These are phyloP conservation scores for Paedocypris sp. DNA, from an alignment of 2,113 vertebrate species.

Conservation along the genomic window DNA sequence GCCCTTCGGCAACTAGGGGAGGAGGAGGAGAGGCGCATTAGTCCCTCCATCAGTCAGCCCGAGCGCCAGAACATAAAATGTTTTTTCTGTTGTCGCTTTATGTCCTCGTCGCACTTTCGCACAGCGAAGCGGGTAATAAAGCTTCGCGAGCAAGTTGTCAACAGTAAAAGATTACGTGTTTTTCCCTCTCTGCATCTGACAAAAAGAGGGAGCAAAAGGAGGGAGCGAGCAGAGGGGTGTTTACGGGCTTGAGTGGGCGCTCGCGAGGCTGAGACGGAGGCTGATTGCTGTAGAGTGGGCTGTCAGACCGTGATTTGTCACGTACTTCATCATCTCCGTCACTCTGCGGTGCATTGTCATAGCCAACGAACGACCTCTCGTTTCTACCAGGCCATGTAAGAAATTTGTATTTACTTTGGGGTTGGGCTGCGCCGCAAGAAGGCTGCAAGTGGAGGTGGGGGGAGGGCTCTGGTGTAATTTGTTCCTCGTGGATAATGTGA, in stretches of 20 bases:
- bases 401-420: slow-evolving; percentile 99
- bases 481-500: slow-evolving; percentile 99
- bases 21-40: slow-evolving; percentile 43
- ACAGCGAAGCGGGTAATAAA: slow-evolving; percentile 54
- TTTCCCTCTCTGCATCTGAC: slow-evolving; percentile 48
- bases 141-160: slow-evolving; percentile 52
- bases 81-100: slow-evolving; percentile 44
- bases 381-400: slow-evolving; percentile 80
- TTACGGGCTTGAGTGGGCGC: slow-evolving; percentile 67
- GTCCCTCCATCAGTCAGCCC: slow-evolving; percentile 54
- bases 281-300: slow-evolving; percentile 64
- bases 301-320: slow-evolving; percentile 75
- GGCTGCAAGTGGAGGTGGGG: slow-evolving; percentile 8
- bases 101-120: slow-evolving; percentile 26
- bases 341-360: slow-evolving; percentile 62
- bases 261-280: slow-evolving; percentile 58
- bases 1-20: slow-evolving; percentile 56
- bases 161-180: slow-evolving; percentile 64
- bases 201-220: not conserved
- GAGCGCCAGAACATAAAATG: slow-evolving; percentile 44
- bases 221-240: slow-evolving; percentile 47
- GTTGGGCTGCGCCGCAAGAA: slow-evolving; percentile 37
- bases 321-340: slow-evolving; percentile 82
- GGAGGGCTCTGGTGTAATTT: slow-evolving; percentile 98
- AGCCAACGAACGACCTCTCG: slow-evolving; percentile 59